phyloP scores from a whole-genome alignment of 2,797 vertebrate genomes.

The Sebastes vulpes region DNA sequence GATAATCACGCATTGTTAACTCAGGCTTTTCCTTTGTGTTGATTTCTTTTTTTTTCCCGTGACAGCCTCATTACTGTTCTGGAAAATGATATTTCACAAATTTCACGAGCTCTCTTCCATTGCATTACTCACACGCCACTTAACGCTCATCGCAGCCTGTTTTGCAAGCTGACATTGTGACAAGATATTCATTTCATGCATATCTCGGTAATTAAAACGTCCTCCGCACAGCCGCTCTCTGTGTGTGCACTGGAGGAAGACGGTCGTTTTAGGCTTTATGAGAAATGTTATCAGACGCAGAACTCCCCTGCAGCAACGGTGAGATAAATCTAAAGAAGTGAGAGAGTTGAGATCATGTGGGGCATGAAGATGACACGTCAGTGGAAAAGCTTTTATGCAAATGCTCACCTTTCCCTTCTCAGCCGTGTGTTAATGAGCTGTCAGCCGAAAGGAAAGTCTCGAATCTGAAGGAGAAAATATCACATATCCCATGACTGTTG shows the following conservation, averaged over 20 bases:
- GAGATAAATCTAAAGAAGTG: slow-evolving; percentile 11
- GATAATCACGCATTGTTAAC: neutral
- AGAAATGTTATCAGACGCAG: slow-evolving; percentile 5
- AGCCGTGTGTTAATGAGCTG: slow-evolving; percentile 23
- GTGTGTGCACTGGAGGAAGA: neutral
- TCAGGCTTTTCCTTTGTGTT: neutral
- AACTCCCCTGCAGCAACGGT: neutral
- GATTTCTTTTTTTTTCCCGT: neutral
- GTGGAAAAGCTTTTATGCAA: slow-evolving; percentile 13
- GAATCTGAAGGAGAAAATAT: neutral
- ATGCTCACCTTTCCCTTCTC: slow-evolving; percentile 17
- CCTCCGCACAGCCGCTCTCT: neutral
- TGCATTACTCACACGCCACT: slow-evolving; percentile 19
- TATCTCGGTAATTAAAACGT: slow-evolving; percentile 37
- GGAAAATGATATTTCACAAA: slow-evolving; percentile 16
- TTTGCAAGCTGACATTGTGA: slow-evolving; percentile 18
- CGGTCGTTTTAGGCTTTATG: neutral
- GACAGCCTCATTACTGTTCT: slow-evolving; percentile 16
- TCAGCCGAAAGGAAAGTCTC: slow-evolving; percentile 4
- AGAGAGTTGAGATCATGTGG: neutral
- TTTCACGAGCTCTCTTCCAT: neutral
- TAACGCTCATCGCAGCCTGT: slow-evolving; percentile 3
- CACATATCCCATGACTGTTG: neutral
- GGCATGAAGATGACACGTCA: slow-evolving; percentile 27
- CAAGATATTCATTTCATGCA: slow-evolving; percentile 31